Evolutionary conservation across 2,888 invertebrate species (phyloP), one percentile per base, ranked within the genome.

Genomic region (Falcaria lacertinaria): DNA sequence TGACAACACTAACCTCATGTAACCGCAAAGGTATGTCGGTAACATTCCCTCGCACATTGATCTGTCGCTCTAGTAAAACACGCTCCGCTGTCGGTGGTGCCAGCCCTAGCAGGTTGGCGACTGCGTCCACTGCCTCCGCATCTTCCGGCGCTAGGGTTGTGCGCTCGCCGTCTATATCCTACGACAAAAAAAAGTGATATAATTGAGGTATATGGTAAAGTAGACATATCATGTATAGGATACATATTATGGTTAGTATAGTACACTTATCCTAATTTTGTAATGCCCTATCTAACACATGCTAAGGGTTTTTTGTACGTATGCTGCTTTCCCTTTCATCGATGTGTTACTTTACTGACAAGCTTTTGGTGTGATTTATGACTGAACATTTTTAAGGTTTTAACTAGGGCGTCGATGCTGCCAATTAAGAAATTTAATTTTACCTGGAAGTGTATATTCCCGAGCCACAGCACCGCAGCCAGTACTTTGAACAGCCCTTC

Each of bases 21-120:
- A 96, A 83, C 68, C 96, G 94, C 35, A 97, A 85, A 2, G 97
- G 97, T 60, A 97, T 97, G 75, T 97, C 97, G 0, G 97, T 97
- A 50, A 97, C 96, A 74, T 96, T 97, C 2, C 97, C 97, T 6
- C 97, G 91, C 15, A 97, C 97, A 69, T 97, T 97, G 70, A 97
- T 97, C 87, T 97, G 96, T 15, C 96, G 79, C 64, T 91, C 90
- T 17, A 96, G 79, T 17, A 95, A 90, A 15, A 97, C 95, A 64
- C 96, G 93, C 42, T 91, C 91, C 8, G 97, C 91, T 57, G 94
- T 94, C 40, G 94, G 93, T 39, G 91, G 89, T 40, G 94, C 92
- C 39, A 97, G 82, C 0, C 96, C 96, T 44, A 97, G 82, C 42
- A 97, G 84, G 2, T 93, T 93, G 3, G 97, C 92, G 1, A 92